These are phyloP conservation scores for Lydus trimaculatus DNA, from an alignment of 2,888 invertebrate species.

Conservation along the genomic window DNA sequence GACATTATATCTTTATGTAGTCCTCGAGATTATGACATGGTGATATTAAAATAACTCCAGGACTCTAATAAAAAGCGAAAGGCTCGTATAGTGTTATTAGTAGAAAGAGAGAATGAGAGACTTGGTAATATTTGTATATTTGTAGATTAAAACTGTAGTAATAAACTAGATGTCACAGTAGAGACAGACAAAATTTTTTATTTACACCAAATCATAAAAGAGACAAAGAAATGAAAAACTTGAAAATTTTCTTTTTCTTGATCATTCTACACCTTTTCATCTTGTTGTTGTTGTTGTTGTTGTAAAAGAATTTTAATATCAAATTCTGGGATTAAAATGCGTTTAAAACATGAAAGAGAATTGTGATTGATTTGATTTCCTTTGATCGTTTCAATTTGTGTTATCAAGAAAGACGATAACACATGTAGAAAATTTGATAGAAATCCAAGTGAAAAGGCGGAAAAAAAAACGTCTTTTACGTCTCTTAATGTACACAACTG, in stretches of 20 bases:
- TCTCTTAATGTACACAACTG: neutral
- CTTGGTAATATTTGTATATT: neutral
- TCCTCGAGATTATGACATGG: constrained; percentile 21
- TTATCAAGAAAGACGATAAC: neutral
- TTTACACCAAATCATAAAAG: neutral
- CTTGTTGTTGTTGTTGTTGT: neutral
- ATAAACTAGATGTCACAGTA: neutral
- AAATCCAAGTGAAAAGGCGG: neutral
- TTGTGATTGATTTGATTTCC: constrained; percentile 4
- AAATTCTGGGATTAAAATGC: neutral
- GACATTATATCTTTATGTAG: neutral
- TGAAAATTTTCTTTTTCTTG: neutral
- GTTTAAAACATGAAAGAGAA: constrained; percentile 5
- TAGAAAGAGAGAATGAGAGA: neutral
- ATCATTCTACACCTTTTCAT: neutral
- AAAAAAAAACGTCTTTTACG: neutral
- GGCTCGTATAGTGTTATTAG: neutral
- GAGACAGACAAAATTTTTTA: neutral
- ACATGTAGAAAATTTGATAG: neutral
- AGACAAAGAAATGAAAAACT: neutral
- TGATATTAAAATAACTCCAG: neutral
- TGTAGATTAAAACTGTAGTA: constrained; percentile 3
- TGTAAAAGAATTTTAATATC: constrained; percentile 1
- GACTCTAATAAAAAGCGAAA: neutral
- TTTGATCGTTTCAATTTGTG: constrained; percentile 5